phyloP scores from a whole-genome alignment of 2,888 invertebrate species.

The Brachylomia viminalis region DNA sequence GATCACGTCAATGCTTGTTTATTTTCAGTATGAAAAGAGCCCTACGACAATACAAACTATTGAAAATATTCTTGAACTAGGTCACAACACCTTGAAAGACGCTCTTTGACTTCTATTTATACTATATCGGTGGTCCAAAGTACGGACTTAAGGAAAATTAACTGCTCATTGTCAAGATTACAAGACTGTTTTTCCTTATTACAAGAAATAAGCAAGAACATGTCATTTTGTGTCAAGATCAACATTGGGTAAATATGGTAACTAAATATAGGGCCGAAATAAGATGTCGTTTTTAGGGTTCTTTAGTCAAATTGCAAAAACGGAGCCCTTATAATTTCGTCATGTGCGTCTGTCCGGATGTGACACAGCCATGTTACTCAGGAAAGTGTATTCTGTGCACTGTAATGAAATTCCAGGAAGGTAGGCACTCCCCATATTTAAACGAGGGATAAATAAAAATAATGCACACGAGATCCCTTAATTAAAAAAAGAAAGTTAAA shows the following conservation, averaged over 20 bases:
- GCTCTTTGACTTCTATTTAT: background rate
- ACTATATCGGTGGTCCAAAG: constrained; percentile 2
- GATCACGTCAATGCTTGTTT: background rate
- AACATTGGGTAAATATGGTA: constrained; percentile 9
- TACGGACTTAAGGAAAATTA: constrained; percentile 8
- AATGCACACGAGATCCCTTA: no score
- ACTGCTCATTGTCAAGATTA: constrained; percentile 42
- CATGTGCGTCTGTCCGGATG: no score
- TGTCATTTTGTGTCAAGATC: constrained; percentile 9
- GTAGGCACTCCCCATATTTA: no score
- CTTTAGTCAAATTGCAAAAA: no score
- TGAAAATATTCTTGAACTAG: background rate
- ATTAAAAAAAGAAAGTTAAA: no score
- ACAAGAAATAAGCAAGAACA: constrained; percentile 37
- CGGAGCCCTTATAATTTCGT: no score
- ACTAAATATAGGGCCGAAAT: background rate
- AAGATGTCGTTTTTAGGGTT: constrained; percentile 1
- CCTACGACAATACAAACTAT: no score
- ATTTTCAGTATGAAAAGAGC: no score
- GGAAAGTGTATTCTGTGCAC: no score
- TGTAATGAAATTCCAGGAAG: no score
- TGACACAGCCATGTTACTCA: no score
- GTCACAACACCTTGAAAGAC: background rate
- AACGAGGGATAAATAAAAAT: no score
- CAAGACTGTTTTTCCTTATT: constrained; percentile 58